These are phyloP conservation scores for Leptinotarsa undecemlineata DNA, from an alignment of 1,140 invertebrate genomes.

Conservation along the genomic window DNA sequence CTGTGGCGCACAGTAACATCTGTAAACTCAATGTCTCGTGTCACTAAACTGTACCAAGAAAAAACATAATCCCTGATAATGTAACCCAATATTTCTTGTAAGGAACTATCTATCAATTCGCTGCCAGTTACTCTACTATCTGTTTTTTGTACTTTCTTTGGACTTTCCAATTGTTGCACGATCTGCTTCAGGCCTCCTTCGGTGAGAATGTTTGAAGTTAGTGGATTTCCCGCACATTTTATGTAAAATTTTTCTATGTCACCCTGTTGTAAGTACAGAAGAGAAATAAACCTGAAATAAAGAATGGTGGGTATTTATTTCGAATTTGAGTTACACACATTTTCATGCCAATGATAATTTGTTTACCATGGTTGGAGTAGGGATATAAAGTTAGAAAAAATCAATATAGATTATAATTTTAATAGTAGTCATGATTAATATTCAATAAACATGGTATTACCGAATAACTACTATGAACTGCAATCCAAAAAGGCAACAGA, in stretches of 20 bases:
- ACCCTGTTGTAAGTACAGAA: conserved; percentile 49
- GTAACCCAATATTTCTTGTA: conserved; percentile 63
- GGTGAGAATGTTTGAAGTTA: conserved; percentile 40
- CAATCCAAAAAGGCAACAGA: no score
- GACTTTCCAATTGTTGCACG: conserved; percentile 40
- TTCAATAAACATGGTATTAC: no score
- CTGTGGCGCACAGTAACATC: conserved; percentile 59
- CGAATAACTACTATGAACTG: no score
- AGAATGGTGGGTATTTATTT: neutral
- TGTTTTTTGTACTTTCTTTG: conserved; percentile 48
- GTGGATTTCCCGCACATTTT: conserved; percentile 50
- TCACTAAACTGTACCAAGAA: conserved; percentile 70
- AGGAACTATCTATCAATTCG: conserved; percentile 55
- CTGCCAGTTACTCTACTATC: conserved; percentile 54
- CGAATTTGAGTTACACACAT: no score
- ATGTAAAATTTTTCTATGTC: conserved; percentile 50
- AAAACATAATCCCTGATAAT: conserved; percentile 77
- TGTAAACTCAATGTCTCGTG: conserved; percentile 60
- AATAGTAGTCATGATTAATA: no score
- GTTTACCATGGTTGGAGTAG: no score
- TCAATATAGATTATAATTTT: no score
- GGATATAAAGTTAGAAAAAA: no score
- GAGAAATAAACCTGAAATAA: conserved; percentile 46
- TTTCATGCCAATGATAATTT: no score
- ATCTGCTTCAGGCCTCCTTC: conserved; percentile 50